Conservation (phyloP, 2,797 vertebrate species). For the Acridotheres tristis region DNA sequence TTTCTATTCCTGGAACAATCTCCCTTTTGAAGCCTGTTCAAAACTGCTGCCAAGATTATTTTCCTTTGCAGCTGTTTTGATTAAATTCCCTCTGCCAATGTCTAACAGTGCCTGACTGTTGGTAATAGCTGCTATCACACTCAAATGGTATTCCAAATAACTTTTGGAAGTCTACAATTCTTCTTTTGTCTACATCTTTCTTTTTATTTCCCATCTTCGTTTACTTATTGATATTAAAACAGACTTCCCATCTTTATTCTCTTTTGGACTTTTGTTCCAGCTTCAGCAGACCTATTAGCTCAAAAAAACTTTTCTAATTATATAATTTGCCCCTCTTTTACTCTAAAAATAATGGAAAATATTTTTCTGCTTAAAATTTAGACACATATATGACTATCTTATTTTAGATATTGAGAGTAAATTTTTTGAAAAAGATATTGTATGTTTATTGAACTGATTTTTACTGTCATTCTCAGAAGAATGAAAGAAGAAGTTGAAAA, state of each 20-base stretch:
- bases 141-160: not conserved
- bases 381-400: not conserved
- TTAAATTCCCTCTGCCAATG: not conserved
- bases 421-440: not conserved
- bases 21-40: not conserved
- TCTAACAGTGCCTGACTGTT: conserved; percentile 19
- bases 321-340: not conserved
- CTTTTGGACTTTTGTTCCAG: not conserved
- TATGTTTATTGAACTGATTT: not conserved
- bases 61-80: conserved; percentile 54
- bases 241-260: not conserved
- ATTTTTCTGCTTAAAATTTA: not conserved
- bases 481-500: not conserved
- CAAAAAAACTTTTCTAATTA: not conserved
- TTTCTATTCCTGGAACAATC: conserved; percentile 6
- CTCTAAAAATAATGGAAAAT: not conserved
- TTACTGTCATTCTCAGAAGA: not conserved
- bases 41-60: conserved; percentile 38
- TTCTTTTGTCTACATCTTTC: not conserved
- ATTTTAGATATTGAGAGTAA: not conserved
- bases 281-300: not conserved
- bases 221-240: not conserved
- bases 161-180: not conserved
- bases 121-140: not conserved
- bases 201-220: not conserved